phyloP scores from a whole-genome alignment of 2,888 invertebrate species.

The Nineta flava region DNA sequence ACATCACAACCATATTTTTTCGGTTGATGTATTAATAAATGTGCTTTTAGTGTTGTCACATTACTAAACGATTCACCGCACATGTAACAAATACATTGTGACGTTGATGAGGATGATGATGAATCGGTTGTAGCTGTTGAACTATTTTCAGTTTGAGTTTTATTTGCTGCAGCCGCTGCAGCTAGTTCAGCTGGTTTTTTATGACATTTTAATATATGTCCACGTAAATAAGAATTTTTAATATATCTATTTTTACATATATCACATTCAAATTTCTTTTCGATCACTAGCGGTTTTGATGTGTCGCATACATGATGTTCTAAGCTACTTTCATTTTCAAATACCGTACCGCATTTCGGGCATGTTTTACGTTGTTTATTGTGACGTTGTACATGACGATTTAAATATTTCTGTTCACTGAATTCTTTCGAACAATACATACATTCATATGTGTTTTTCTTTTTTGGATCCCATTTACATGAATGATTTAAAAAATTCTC shows the following conservation, averaged over 20 bases:
- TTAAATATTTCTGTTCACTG: constrained; percentile 28
- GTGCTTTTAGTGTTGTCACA: constrained; percentile 28
- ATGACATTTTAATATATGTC: constrained; percentile 17
- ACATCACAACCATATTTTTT: constrained; percentile 15
- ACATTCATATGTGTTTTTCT: constrained; percentile 18
- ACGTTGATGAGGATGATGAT: not conserved
- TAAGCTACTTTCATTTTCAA: constrained; percentile 14
- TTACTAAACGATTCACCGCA: constrained; percentile 30
- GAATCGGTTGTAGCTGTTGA: constrained; percentile 7
- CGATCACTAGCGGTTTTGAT: constrained; percentile 16
- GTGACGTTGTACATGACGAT: constrained; percentile 28
- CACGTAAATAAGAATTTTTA: constrained; percentile 16
- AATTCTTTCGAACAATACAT: constrained; percentile 26
- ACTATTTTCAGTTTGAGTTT: no score
- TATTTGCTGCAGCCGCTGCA: no score
- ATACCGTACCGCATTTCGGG: constrained; percentile 15
- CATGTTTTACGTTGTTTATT: constrained; percentile 14
- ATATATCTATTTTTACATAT: constrained; percentile 19
- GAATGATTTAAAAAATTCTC: constrained; percentile 25
- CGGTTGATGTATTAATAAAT: constrained; percentile 25
- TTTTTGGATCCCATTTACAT: constrained; percentile 21
- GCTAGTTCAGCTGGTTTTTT: constrained; percentile 8
- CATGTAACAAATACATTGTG: constrained; percentile 26
- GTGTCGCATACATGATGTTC: constrained; percentile 12
- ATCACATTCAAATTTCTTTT: constrained; percentile 17